Base-by-base conservation (phyloP, 2,888 invertebrate genomes). In the Hypsopygia costalis region DNA sequence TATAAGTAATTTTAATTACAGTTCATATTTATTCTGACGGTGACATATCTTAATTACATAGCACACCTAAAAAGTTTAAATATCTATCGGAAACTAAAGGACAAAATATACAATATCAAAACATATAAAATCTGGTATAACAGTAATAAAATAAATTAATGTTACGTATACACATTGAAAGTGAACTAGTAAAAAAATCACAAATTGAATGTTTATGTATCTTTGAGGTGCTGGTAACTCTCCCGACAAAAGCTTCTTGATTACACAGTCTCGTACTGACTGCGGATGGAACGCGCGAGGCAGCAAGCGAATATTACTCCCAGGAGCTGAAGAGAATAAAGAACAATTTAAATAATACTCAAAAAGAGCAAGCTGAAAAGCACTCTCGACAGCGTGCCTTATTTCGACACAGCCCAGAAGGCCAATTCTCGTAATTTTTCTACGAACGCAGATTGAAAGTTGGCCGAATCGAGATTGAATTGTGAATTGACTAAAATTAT, bases 221-320 rank as follows among this genome's bases (percentile, higher is more conserved):
- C 28, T 20, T n/a, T n/a, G n/a, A n/a, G n/a, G n/a, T n/a, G n/a
- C n/a, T n/a, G n/a, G n/a, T n/a, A n/a, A n/a, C n/a, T n/a, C n/a
- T n/a, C n/a, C n/a, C n/a, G n/a, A n/a, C n/a, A n/a, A n/a, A n/a
- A n/a, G 25, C 6, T 9, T 10, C 30, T 39, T 31, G 16, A 12
- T 91, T 93, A 94, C 64, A 94, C 94, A 34, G 94, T 95, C 86
- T 97, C 95, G 85, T 97, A 98, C 77, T 96, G 97, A 79, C 94
- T 94, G 73, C 96, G 95, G 74, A 98, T 97, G 58, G 97, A 95
- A 67, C 97, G 93, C 54, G 96, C 97, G 80, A 98, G 90, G 75
- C 95, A 96, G 90, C 98, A 98, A 21, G 98, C 96, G 77, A 97
- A 97, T 49, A 96, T 89, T 40, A 98, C 94, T 35, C 97, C 98